Evolutionary conservation across 1,140 invertebrate species (phyloP).

Genomic region (Belonocnema kinseyi): DNA sequence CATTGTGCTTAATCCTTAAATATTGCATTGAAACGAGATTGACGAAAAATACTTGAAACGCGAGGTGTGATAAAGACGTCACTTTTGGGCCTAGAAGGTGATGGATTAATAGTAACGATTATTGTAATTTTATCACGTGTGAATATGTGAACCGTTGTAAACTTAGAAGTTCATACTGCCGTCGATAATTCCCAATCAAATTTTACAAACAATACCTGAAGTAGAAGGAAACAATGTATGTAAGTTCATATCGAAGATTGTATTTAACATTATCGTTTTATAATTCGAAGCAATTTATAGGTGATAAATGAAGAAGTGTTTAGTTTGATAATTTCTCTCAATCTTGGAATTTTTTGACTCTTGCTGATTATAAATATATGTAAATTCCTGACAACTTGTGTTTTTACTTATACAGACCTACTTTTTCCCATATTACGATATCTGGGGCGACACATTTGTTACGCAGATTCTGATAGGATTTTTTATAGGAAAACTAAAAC

Average conservation of each 20-base stretch:
- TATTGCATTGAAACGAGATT: not conserved
- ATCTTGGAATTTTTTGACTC: constrained; percentile 5
- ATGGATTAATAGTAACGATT: constrained; percentile 10
- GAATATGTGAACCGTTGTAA: constrained; percentile 1
- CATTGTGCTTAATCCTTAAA: not conserved
- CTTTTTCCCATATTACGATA: not conserved
- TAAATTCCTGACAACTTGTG: constrained; percentile 1
- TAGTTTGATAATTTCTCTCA: constrained; percentile 2
- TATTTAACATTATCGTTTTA: constrained; percentile 7
- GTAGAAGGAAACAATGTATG: not conserved
- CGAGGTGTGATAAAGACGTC: constrained; percentile 2
- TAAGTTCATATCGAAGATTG: not conserved
- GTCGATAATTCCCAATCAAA: not conserved
- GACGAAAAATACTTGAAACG: not conserved
- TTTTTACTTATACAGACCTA: not conserved
- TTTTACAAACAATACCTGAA: constrained; percentile 7
- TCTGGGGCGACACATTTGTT: too few species aligned
- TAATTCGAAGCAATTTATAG: not conserved
- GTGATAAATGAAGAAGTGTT: not conserved
- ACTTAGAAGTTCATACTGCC: constrained; percentile 16
- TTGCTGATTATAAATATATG: constrained; percentile 24
- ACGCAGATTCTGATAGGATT: too few species aligned
- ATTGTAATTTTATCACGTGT: constrained; percentile 21
- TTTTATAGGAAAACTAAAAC: too few species aligned
- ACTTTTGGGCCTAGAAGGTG: constrained; percentile 11